A percentile compares a stretch with the other conserved stretches of the same genome.
Conservation (phyloP, 2,888 invertebrate species). For the Xanthorhoe designata region DNA sequence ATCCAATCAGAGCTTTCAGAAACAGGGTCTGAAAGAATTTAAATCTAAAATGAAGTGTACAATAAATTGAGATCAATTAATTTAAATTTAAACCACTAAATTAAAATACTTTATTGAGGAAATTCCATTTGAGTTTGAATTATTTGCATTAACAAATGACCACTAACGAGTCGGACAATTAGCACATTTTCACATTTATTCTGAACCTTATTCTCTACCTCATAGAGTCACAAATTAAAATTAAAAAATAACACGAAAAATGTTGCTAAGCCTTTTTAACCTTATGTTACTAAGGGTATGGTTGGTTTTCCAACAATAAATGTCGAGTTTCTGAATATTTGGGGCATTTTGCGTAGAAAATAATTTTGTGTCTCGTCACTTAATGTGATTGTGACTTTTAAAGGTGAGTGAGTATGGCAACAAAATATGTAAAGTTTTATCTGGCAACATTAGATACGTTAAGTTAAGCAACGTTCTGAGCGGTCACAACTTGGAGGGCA, state of each 20-base stretch:
- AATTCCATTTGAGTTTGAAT: constrained; percentile 23
- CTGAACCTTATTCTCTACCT: not conserved
- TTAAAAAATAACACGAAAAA: not conserved
- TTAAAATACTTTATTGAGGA: constrained; percentile 20
- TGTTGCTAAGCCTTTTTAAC: not conserved
- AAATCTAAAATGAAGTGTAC: not conserved
- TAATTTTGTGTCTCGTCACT: not conserved
- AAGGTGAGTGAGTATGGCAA: not conserved
- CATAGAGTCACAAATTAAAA: not conserved
- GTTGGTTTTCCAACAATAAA: not conserved
- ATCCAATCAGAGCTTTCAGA: not conserved
- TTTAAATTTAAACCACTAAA: constrained; percentile 12
- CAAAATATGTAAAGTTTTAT: too few relatives aligned
- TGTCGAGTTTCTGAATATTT: not conserved
- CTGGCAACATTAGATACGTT: too few relatives aligned
- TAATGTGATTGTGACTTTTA: not conserved
- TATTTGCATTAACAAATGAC: constrained; percentile 26
- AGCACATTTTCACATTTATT: constrained; percentile 7
- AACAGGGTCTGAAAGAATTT: not conserved
- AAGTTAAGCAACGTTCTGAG: too few relatives aligned
- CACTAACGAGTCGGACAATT: constrained; percentile 26
- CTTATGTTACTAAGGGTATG: not conserved
- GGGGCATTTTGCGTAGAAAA: not conserved
- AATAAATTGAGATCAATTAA: constrained; percentile 2
- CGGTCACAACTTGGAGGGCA: too few relatives aligned